Evolutionary conservation across 2,888 invertebrate genomes (phyloP).

Genomic region (Tricholauxania praeusta): DNA sequence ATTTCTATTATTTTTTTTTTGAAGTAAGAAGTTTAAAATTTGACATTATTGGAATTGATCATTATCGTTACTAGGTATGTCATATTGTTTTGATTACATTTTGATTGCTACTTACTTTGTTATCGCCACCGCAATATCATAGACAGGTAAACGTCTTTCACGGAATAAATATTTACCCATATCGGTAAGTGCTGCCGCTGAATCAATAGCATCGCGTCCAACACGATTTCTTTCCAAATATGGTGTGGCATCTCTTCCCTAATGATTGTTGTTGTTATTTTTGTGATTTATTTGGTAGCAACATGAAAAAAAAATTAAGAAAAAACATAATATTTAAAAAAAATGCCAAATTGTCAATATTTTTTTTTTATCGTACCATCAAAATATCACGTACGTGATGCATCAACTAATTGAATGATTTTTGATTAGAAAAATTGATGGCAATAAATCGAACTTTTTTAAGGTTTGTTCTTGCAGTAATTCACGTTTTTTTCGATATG

Average conservation of each 20-base stretch:
- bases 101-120: slow-evolving; percentile 85
- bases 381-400: slow-evolving; percentile 33
- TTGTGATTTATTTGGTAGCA: background rate
- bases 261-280: slow-evolving; percentile 24
- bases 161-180: slow-evolving; percentile 98
- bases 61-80: too few species aligned
- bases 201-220: slow-evolving; percentile 93
- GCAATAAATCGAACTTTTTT: too few species aligned
- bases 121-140: slow-evolving; percentile 95
- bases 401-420: slow-evolving; percentile 29
- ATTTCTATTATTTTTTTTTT: too few species aligned
- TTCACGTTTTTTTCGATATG: too few species aligned
- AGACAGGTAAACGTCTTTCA: slow-evolving; percentile 92
- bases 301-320: slow-evolving; percentile 21
- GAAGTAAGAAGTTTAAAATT: too few species aligned
- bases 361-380: background rate
- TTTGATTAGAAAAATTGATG: background rate
- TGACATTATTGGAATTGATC: background rate
- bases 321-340: background rate
- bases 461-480: too few species aligned
- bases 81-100: too few species aligned
- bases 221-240: slow-evolving; percentile 94
- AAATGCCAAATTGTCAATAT: background rate
- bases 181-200: slow-evolving; percentile 93
- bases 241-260: slow-evolving; percentile 95